A percentile compares a stretch with the other conserved stretches of the same genome.
Evolutionary conservation across 1,140 invertebrate genomes (phyloP).

Genomic region (Zaprionus vittiger): DNA sequence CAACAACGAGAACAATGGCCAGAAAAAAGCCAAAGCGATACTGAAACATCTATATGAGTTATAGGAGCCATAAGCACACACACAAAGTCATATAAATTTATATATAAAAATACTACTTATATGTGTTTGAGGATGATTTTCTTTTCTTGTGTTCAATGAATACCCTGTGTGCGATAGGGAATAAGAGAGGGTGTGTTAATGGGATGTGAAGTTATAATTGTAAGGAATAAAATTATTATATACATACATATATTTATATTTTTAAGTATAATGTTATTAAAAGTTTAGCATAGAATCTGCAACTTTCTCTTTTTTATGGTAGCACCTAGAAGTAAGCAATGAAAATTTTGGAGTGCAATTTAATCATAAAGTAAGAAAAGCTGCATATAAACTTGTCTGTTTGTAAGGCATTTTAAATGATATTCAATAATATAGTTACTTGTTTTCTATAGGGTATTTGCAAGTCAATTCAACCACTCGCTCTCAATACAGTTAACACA

Average conservation of each 20-base stretch:
- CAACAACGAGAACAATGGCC: slow-evolving; percentile 57
- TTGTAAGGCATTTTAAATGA: no score
- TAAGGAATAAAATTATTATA: no score
- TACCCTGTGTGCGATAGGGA: slow-evolving; percentile 1
- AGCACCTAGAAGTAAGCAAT: not conserved
- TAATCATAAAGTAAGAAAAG: not conserved
- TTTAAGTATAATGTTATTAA: no score
- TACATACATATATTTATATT: no score
- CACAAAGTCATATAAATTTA: slow-evolving; percentile 24
- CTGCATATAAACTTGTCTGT: not conserved
- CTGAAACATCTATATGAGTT: slow-evolving; percentile 47
- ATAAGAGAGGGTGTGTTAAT: not conserved
- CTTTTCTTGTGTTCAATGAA: slow-evolving; percentile 12
- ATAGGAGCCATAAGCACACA: slow-evolving; percentile 13
- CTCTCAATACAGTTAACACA: no score
- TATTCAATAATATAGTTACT: no score
- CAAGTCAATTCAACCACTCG: not conserved
- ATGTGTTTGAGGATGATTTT: slow-evolving; percentile 8
- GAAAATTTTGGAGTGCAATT: not conserved
- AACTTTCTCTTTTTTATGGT: not conserved
- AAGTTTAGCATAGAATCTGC: no score
- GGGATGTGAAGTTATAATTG: no score
- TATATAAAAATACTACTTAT: slow-evolving; percentile 31
- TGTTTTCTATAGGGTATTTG: not conserved
- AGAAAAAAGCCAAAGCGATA: slow-evolving; percentile 60